Conservation (phyloP, 2,113 vertebrate genomes). For the Balaenoptera acutorostrata region DNA sequence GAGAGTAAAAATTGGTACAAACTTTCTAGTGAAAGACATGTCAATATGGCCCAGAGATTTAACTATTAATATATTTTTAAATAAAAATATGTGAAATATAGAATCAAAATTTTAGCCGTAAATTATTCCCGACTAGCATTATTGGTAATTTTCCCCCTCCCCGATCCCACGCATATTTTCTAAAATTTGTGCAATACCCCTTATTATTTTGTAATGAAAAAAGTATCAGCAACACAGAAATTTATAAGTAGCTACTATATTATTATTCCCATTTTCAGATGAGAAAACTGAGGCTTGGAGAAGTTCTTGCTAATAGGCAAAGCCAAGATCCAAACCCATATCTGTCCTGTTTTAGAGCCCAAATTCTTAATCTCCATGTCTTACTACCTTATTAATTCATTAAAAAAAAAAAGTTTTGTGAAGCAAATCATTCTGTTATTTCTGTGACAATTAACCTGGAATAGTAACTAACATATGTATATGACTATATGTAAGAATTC, state of each 20-base stretch:
- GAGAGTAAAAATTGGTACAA: not conserved
- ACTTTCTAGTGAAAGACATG: not conserved
- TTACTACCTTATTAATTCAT: not conserved
- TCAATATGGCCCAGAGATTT: not conserved
- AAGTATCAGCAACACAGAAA: not conserved
- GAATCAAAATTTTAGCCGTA: not conserved
- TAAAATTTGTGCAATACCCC: not conserved
- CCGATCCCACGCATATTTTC: not conserved
- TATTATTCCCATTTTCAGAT: not conserved
- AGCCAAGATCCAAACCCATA: not conserved
- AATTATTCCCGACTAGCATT: not conserved
- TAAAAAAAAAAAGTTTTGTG: not conserved
- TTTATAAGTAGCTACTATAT: not conserved
- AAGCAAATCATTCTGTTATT: not conserved
- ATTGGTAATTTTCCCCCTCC: not conserved
- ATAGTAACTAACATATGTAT: not conserved
- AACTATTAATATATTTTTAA: not conserved
- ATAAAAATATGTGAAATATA: conserved; percentile 14
- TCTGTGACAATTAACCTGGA: not conserved
- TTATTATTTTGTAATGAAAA: not conserved
- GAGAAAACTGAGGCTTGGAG: not conserved
- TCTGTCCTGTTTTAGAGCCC: not conserved
- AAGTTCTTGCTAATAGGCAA: not conserved
- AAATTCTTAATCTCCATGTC: not conserved
- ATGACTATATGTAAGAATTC: not conserved